These are phyloP conservation scores for Lepidurus packardi DNA, from an alignment of 1,140 invertebrate genomes.

Conservation along the genomic window DNA sequence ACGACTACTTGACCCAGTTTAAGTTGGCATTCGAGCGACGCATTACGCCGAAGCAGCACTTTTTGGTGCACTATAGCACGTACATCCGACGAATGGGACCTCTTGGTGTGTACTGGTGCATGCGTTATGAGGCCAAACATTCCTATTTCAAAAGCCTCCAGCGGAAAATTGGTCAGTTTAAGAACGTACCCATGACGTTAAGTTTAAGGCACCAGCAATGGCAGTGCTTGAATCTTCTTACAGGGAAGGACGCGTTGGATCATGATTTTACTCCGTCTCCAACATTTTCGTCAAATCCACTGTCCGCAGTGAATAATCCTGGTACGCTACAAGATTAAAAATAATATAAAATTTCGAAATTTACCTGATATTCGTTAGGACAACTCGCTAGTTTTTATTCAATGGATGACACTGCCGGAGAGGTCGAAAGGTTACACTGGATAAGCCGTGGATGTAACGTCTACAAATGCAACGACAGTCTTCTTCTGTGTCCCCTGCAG, in stretches of 20 bases:
- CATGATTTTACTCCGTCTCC: neutral
- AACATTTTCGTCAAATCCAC: neutral
- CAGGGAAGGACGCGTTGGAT: neutral
- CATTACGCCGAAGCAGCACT: slow-evolving; percentile 29
- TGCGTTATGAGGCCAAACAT: slow-evolving; percentile 32
- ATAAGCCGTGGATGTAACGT: neutral
- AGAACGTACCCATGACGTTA: slow-evolving; percentile 16
- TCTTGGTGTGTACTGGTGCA: slow-evolving; percentile 22
- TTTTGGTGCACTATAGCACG: slow-evolving; percentile 29
- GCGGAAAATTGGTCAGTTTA: slow-evolving; percentile 23
- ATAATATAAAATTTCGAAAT: neutral
- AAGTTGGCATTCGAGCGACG: neutral
- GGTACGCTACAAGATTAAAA: neutral
- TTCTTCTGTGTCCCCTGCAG: neutral
- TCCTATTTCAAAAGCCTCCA: slow-evolving; percentile 26
- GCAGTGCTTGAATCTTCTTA: neutral
- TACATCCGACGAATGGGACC: slow-evolving; percentile 27
- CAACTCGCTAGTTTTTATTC: neutral
- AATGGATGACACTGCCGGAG: neutral
- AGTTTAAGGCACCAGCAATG: slow-evolving; percentile 7
- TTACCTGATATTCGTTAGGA: neutral
- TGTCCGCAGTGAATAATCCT: neutral
- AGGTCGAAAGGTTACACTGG: neutral
- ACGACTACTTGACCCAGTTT: slow-evolving; percentile 24
- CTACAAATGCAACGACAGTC: neutral